Base-by-base conservation (phyloP, 2,888 invertebrate species). In the Coenonympha arcania region DNA sequence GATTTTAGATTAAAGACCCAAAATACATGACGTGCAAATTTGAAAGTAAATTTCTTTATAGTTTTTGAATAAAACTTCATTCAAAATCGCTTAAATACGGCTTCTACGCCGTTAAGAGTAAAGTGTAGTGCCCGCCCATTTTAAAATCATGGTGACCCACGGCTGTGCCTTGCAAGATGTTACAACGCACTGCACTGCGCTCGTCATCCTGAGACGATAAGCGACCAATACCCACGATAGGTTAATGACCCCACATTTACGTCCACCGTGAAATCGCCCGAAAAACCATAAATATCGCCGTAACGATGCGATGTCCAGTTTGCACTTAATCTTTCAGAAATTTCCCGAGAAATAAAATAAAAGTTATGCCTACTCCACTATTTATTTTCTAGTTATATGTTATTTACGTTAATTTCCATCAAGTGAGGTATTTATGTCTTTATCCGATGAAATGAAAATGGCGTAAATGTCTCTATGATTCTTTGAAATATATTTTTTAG, bases 261-360 rank as follows among this genome's bases (percentile, higher is more conserved):
- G 28, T 36, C 45, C 19, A 22, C 30, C 22, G 30, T n/a, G n/a
- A n/a, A n/a, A n/a, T n/a, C n/a, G n/a, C n/a, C n/a, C 36, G 47
- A 24, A 39, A 44, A 20, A n/a, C 36, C 41, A 42, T 51, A 51
- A 51, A 51, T 51, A 45, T 40, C 24, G 6, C 13, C 13, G 16
- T 28, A 42, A 51, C 51, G 51, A 51, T 24, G 36, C 30, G 46
- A 47, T 20, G 42, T 41, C 36, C 42, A 47, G 36, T 37, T 30
- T 46, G 37, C 31, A 42, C 42, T 50, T 50, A 20, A 43, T 43
- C 43, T 43, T 31, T 22, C 31, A 43, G 31, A 43, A 30, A 18
- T 4, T 41, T 18, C 4, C 28, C 41, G 11, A 19, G 28, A 30
- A 19, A 41, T 13, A 41, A 30, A 30, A 18, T 16, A 33, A 33